Conservation (phyloP, 2,113 vertebrate genomes). For the Gobio gobio region DNA sequence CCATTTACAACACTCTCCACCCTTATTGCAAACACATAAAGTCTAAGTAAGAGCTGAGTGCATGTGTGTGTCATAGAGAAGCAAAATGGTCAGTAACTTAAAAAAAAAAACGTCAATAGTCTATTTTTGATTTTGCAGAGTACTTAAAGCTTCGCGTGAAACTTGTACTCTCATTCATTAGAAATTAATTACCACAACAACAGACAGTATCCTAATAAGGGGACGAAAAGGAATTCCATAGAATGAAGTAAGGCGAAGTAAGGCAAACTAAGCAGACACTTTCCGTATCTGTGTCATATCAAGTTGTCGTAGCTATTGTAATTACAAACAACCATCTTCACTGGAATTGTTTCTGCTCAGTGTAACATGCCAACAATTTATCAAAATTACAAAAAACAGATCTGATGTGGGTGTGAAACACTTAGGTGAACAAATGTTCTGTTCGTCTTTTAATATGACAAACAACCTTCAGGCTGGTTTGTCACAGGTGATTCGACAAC, state of each 20-base stretch:
- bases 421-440: neutral
- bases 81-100: conserved; percentile 31
- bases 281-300: neutral
- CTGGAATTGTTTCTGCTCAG: neutral
- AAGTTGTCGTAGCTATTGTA: neutral
- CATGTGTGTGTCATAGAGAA: conserved; percentile 20
- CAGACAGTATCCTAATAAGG: conserved; percentile 5
- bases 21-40: conserved; percentile 14
- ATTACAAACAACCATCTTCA: neutral
- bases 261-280: neutral
- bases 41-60: neutral
- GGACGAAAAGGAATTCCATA: neutral
- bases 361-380: neutral
- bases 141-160: neutral
- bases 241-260: neutral
- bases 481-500: neutral
- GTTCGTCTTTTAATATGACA: neutral
- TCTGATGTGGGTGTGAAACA: neutral
- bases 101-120: neutral
- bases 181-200: neutral
- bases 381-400: neutral
- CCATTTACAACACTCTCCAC: conserved; percentile 16
- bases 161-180: neutral
- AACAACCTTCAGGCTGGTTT: neutral
- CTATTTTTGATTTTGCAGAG: conserved; percentile 1